Conservation (phyloP, 2,113 vertebrate genomes). For the Prolemur simus region DNA sequence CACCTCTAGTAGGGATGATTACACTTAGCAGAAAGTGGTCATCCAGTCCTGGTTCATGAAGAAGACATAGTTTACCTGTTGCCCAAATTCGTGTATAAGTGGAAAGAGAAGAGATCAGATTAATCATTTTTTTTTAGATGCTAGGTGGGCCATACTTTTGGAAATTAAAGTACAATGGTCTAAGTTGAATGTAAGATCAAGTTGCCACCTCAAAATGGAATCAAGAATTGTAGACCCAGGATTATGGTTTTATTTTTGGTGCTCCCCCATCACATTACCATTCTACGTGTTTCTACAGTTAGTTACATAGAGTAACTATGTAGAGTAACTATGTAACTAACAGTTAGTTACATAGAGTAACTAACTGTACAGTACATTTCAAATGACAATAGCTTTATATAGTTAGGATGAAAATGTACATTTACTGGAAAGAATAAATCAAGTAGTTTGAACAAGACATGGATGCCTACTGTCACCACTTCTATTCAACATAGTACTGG, state of each 20-base stretch:
- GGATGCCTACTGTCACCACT: no score
- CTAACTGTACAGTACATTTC: neutral
- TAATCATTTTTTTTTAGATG: neutral
- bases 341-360: neutral
- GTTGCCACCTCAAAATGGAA: neutral
- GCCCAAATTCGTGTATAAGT: neutral
- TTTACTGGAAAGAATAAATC: slow-evolving; percentile 16
- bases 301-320: neutral
- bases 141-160: neutral
- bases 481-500: no score
- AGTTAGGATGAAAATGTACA: neutral
- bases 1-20: neutral
- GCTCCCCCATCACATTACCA: no score
- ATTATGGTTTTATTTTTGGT: neutral
- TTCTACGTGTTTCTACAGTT: neutral
- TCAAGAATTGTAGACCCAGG: neutral
- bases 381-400: neutral
- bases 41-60: neutral
- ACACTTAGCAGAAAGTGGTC: neutral
- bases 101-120: neutral
- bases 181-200: neutral
- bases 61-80: neutral
- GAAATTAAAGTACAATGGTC: neutral
- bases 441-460: neutral
- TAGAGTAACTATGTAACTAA: neutral